Evolutionary conservation across 2,888 invertebrate genomes (phyloP), one percentile per base, ranked within the genome.

Genomic region (Andrena chrysosceles): DNA sequence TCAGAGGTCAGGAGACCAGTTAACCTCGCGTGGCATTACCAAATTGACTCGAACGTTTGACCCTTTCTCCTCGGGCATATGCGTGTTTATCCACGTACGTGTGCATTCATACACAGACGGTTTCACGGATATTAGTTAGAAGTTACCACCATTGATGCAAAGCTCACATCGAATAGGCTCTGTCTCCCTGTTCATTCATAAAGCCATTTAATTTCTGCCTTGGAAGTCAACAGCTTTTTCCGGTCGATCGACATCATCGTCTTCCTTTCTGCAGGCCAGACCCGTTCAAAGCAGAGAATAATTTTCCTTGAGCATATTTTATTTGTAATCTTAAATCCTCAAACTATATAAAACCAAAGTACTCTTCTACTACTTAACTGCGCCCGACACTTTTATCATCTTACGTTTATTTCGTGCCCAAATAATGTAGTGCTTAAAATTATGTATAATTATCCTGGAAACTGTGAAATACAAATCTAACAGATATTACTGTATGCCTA

Each of bases 11-110:
- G 88, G 87, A 85, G 86, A 86, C 85, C 90, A 88, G 88, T 93
- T 93, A 92, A 93, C 92, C 93, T 90, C 87, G 88, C 85, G 82
- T 77, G 79, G 83, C 87, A 91, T 93, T 93, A 91, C 89, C 90
- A 87, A 92, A 92, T 93, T 93, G 92, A 92, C 91, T 92, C 88
- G 66, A 81, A 86, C 91, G 91, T 92, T 93, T 93, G 88, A 92
- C 91, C 90, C 88, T 89, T 86, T 89, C 89, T 86, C 73, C 81
- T 66, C 54, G 33, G 1, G 56, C 69, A 42, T n/a, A 35, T 77
- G 59, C 59, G 42, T 66, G 70, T 68, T 63, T 68, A 70, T 69
- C 35, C 59, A 10, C 33, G 52, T 35, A 35, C 23, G 56, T 72
- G 68, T 35, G 76, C 8, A 13, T 31, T 20, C 16, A 29, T 60